Evolutionary conservation across 2,797 vertebrate genomes (phyloP), one percentile per base, ranked within the genome.

Genomic region (Florisuga fusca): DNA sequence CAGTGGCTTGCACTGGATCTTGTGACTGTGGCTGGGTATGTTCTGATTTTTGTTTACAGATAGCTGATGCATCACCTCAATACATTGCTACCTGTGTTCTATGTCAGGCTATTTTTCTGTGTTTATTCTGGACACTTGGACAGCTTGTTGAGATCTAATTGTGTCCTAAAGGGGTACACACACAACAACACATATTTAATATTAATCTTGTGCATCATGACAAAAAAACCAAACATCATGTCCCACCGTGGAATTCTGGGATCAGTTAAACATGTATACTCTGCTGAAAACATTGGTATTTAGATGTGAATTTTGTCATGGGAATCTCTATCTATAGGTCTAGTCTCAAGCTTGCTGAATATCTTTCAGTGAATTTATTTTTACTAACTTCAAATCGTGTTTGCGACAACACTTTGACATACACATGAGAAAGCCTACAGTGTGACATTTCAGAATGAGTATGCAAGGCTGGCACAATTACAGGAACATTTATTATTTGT

Each of bases 401-500:
- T 91, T 91, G 22, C 2, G 1, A 21, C 76, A 74, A 27, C 71
- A 63, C 43, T 91, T 89, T 84, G 69, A 90, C 53, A 53, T 43
- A 84, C 36, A 41, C 10, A 45, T 19, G 18, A 93, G 64, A 83
- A 95, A 93, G 12, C 80, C 61, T 34, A 90, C 74, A 78, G n/a
- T 61, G 43, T 91, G 82, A 45, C 59, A 91, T 93, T 89, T 91
- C 54, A 88, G 50, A 77, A 77, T 67, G 33, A 71, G 15, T 86
- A 86, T 88, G 41, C 19, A 76, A 86, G 48, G 14, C n/a, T 96
- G 89, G 77, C 74, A 81, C 27, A 57, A 63, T 67, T 76, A 38
- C 71, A 81, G 91, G 76, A 90, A 88, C 51, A 94, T 71, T 86
- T 86, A 78, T 87, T 89, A 85, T 89, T 87, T 91, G 63, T 82